Conservation (phyloP, 2,113 vertebrate genomes). For the Burhinus oedicnemus region DNA sequence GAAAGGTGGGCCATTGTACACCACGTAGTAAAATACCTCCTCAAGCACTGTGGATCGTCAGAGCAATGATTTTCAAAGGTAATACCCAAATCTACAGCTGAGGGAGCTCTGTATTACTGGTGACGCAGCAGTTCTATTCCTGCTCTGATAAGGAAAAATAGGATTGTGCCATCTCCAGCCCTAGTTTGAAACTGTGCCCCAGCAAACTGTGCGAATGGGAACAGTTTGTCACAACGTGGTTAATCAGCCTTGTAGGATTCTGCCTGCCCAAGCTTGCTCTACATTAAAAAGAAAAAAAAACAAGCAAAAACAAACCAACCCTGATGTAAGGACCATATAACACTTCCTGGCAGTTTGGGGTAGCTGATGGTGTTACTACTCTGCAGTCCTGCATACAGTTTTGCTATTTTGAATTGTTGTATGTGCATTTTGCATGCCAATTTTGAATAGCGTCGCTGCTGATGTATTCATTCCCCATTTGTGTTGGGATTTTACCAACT, state of each 20-base stretch:
- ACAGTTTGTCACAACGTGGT: neutral
- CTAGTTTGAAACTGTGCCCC: neutral
- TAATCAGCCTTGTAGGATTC: neutral
- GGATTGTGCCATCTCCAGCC: neutral
- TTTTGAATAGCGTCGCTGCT: neutral
- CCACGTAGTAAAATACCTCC: neutral
- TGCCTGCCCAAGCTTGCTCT: neutral
- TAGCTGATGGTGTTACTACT: neutral
- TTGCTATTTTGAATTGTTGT: neutral
- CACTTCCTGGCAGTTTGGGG: neutral
- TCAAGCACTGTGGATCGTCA: neutral
- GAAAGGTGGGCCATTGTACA: neutral
- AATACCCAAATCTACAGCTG: no score
- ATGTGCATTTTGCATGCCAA: neutral
- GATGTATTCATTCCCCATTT: neutral
- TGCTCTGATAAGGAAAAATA: neutral
- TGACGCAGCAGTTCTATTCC: neutral
- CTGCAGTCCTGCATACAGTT: neutral
- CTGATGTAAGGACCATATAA: neutral
- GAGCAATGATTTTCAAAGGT: neutral
- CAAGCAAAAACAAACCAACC: no score
- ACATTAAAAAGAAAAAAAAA: neutral
- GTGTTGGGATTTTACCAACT: neutral
- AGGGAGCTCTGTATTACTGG: neutral
- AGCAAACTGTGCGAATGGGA: neutral